These are phyloP conservation scores for Hymenochirus boettgeri DNA, from an alignment of 2,113 vertebrate species.

Conservation along the genomic window DNA sequence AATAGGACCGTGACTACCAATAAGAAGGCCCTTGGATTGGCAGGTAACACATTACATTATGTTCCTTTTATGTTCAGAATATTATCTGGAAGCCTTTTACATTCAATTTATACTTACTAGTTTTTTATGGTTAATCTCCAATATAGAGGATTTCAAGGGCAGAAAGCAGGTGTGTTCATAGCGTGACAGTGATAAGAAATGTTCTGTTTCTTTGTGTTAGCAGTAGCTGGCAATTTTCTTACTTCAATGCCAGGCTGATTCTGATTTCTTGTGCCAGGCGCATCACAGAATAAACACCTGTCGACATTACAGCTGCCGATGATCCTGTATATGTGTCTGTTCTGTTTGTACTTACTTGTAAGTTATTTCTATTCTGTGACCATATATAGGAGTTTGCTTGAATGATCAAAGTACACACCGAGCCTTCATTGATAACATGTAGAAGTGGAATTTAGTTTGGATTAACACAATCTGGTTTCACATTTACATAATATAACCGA, in stretches of 20 bases:
- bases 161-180: conserved; percentile 31
- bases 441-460: no score
- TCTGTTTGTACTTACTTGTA: conserved; percentile 12
- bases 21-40: no score
- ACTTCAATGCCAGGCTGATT: conserved; percentile 22
- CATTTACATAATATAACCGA: no score
- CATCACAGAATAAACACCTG: conserved; percentile 12
- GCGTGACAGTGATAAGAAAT: conserved; percentile 34
- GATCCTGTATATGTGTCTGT: neutral
- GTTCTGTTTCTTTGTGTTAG: conserved; percentile 20
- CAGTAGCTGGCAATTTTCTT: conserved; percentile 14
- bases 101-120: no score
- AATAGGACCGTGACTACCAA: no score
- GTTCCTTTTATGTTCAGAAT: no score
- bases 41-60: no score
- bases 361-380: neutral
- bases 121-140: no score
- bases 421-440: no score
- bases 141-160: conserved; percentile 18
- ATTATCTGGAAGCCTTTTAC: no score
- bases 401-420: no score
- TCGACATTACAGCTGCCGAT: conserved; percentile 14
- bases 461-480: no score
- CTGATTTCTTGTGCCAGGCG: conserved; percentile 25
- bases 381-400: neutral